phyloP scores from a whole-genome alignment of 2,113 vertebrate genomes.

The Corapipo altera region DNA sequence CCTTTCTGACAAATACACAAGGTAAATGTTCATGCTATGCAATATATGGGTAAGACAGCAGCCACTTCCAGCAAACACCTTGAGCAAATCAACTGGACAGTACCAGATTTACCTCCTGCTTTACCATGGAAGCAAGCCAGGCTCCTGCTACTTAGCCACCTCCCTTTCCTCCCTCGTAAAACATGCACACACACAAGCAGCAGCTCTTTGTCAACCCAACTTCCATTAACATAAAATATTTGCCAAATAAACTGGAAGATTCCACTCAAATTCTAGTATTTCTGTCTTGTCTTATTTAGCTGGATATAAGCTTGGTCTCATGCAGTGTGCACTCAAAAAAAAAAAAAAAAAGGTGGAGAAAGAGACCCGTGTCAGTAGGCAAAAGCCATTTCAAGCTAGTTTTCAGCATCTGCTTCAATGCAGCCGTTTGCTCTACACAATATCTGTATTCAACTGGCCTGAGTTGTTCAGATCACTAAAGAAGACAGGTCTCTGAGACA shows the following conservation, averaged over 20 bases:
- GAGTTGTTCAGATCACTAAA: not conserved
- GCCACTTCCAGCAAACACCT: slow-evolving; percentile 47
- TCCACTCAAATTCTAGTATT: not conserved
- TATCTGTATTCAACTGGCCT: not conserved
- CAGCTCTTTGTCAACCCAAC: not conserved
- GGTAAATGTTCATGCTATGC: not conserved
- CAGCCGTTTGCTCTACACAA: not conserved
- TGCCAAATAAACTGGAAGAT: not conserved
- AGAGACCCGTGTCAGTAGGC: not conserved
- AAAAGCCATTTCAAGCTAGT: not conserved
- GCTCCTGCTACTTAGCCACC: not conserved
- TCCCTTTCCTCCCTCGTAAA: not conserved
- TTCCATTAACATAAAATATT: not conserved
- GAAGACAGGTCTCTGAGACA: not conserved
- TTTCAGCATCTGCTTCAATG: not conserved
- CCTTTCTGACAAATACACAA: slow-evolving; percentile 13
- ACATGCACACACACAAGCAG: not conserved
- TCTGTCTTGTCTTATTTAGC: not conserved
- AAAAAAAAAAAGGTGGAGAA: not conserved
- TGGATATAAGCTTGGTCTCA: not conserved
- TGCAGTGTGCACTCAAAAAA: not conserved
- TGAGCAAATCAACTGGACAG: slow-evolving; percentile 51
- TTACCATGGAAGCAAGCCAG: slow-evolving; percentile 17
- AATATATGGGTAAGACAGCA: not conserved
- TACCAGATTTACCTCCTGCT: slow-evolving; percentile 36